Conservation (phyloP, 2,888 invertebrate species). For the Drosophila histrio region DNA sequence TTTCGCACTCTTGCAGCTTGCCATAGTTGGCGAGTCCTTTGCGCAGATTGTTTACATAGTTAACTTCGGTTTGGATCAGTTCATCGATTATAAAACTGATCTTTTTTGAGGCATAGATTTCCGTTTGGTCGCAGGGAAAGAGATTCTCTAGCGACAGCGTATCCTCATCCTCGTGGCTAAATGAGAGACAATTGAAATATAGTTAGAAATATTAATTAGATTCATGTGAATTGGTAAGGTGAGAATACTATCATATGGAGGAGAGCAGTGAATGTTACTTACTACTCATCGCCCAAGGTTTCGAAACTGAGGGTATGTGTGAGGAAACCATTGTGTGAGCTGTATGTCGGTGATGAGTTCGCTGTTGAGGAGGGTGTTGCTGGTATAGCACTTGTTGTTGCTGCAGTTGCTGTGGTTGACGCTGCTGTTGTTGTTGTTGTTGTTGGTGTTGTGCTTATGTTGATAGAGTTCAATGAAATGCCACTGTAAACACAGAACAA, state of each 20-base stretch:
- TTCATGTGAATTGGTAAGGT: background rate
- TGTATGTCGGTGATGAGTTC: constrained; percentile 62
- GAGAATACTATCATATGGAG: background rate
- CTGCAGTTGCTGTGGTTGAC: constrained; percentile 22
- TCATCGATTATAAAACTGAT: constrained; percentile 84
- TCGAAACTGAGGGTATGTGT: constrained; percentile 76
- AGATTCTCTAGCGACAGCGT: constrained; percentile 82
- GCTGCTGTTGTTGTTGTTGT: constrained; percentile 36
- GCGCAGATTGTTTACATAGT: constrained; percentile 82
- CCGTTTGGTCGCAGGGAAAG: constrained; percentile 83
- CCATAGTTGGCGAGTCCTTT: constrained; percentile 82
- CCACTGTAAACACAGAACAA: constrained; percentile 56
- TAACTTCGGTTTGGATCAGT: constrained; percentile 83
- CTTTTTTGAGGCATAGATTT: constrained; percentile 82
- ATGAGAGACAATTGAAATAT: background rate
- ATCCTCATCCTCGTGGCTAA: constrained; percentile 82
- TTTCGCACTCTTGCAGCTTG: constrained; percentile 59
- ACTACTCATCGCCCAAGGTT: constrained; percentile 80
- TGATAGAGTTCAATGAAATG: constrained; percentile 68
- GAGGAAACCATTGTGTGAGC: constrained; percentile 65
- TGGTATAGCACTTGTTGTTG: constrained; percentile 34
- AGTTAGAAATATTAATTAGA: background rate
- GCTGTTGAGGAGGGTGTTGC: constrained; percentile 32
- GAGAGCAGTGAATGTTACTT: constrained; percentile 56
- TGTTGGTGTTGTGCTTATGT: constrained; percentile 25